Conservation (phyloP, 2,113 vertebrate genomes). For the Larimichthys crocea region DNA sequence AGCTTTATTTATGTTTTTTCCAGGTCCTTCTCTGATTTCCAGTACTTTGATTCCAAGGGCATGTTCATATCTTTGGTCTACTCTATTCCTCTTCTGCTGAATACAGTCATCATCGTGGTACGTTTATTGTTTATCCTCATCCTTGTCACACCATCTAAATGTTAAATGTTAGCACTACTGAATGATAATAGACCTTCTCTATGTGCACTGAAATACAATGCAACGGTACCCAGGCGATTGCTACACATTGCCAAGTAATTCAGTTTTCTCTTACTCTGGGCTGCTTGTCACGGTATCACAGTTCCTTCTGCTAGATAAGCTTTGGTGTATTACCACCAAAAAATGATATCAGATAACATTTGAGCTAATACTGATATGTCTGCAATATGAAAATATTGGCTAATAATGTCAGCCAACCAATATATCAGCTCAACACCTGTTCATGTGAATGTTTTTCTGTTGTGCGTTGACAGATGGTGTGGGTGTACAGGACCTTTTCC, state of each 20-base stretch:
- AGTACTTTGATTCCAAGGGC: conserved; percentile 97
- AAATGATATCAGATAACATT: too few relatives aligned
- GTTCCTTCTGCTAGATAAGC: too few relatives aligned
- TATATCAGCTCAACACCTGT: background rate
- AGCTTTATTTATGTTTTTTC: conserved; percentile 41
- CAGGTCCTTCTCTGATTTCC: conserved; percentile 93
- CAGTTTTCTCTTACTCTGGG: too few relatives aligned
- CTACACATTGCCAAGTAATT: too few relatives aligned
- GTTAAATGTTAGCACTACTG: background rate
- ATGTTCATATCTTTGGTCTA: conserved; percentile 97
- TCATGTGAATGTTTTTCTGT: background rate
- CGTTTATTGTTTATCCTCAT: conserved; percentile 49
- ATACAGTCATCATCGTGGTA: conserved; percentile 94
- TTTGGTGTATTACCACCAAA: too few relatives aligned
- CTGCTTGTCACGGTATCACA: too few relatives aligned
- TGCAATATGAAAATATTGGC: too few relatives aligned
- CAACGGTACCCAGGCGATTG: too few relatives aligned
- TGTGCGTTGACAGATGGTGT: conserved; percentile 85
- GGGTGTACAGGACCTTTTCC: conserved; percentile 91
- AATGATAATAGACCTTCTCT: too few relatives aligned
- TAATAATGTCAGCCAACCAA: too few relatives aligned
- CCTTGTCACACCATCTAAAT: background rate
- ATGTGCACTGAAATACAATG: too few relatives aligned
- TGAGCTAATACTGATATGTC: too few relatives aligned
- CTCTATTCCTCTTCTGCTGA: conserved; percentile 91